A percentile compares a stretch with the other conserved stretches of the same genome.
These are phyloP conservation scores for Mastacembelus armatus DNA, from an alignment of 2,797 vertebrate species.

Conservation along the genomic window DNA sequence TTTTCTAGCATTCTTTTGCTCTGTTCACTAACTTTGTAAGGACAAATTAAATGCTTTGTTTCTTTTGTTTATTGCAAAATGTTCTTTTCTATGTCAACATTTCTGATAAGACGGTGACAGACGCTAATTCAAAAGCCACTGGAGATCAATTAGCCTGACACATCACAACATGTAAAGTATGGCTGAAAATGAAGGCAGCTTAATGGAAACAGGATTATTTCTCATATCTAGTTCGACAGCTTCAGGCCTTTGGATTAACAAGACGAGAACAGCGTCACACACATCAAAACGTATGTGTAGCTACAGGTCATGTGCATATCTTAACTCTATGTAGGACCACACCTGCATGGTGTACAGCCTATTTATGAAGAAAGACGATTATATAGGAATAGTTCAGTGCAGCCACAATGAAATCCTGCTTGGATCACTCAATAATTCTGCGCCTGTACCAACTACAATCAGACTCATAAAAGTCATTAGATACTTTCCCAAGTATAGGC, in stretches of 20 bases:
- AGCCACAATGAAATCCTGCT: slow-evolving; percentile 6
- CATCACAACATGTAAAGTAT: background rate
- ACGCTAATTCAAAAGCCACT: background rate
- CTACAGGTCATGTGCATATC: slow-evolving; percentile 1
- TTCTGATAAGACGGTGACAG: background rate
- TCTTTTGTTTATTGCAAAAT: background rate
- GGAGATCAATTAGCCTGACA: background rate
- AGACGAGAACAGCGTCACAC: background rate
- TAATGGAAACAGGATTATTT: background rate
- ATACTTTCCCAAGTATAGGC: slow-evolving; percentile 83
- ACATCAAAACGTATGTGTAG: background rate
- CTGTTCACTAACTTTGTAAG: background rate
- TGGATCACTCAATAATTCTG: slow-evolving; percentile 14
- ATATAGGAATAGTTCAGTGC: background rate
- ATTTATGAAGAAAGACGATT: background rate
- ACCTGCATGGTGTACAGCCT: background rate
- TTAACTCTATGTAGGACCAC: background rate
- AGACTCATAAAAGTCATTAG: slow-evolving; percentile 87
- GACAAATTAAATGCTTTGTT: background rate
- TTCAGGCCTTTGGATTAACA: slow-evolving; percentile 1
- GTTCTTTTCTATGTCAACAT: background rate
- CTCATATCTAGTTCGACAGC: background rate
- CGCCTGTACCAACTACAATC: slow-evolving; percentile 74
- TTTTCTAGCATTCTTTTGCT: background rate
- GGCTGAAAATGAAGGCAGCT: background rate